Conservation (phyloP, 2,797 vertebrate genomes). For the Spondyliosoma cantharus region DNA sequence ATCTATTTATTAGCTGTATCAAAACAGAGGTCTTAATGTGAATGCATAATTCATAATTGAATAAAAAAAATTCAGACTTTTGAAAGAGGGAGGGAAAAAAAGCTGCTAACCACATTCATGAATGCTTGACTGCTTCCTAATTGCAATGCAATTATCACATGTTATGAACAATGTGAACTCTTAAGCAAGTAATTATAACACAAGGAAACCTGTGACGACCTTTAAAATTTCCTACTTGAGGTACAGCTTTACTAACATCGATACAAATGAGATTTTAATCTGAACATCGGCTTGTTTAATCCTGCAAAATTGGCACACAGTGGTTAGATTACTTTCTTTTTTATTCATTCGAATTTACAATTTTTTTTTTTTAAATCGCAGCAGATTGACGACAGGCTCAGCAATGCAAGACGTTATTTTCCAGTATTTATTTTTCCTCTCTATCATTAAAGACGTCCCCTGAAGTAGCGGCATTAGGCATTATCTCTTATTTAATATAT, state of each 20-base stretch:
- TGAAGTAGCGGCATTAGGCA: conserved; percentile 24
- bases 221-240: conserved; percentile 76
- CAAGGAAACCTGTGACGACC: conserved; percentile 80
- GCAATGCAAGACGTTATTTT: conserved; percentile 21
- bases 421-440: conserved; percentile 29
- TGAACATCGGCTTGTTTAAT: conserved; percentile 71
- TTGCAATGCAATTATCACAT: conserved; percentile 83
- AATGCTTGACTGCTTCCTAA: conserved; percentile 83
- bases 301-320: conserved; percentile 55
- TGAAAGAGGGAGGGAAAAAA: conserved; percentile 64
- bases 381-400: conserved; percentile 48
- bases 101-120: conserved; percentile 79
- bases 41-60: conserved; percentile 86
- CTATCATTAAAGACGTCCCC: conserved; percentile 12
- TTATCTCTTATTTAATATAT: conserved; percentile 50
- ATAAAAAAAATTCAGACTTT: conserved; percentile 77
- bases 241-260: conserved; percentile 73
- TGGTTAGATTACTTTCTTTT: conserved; percentile 46
- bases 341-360: conserved; percentile 38
- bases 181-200: conserved; percentile 84
- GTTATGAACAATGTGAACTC: conserved; percentile 84
- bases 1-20: conserved; percentile 85
- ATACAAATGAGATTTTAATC: conserved; percentile 80
- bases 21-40: conserved; percentile 84
- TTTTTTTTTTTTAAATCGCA: conserved; percentile 54